Conservation (phyloP, 2,888 invertebrate genomes). For the Megalurothrips usitatus region DNA sequence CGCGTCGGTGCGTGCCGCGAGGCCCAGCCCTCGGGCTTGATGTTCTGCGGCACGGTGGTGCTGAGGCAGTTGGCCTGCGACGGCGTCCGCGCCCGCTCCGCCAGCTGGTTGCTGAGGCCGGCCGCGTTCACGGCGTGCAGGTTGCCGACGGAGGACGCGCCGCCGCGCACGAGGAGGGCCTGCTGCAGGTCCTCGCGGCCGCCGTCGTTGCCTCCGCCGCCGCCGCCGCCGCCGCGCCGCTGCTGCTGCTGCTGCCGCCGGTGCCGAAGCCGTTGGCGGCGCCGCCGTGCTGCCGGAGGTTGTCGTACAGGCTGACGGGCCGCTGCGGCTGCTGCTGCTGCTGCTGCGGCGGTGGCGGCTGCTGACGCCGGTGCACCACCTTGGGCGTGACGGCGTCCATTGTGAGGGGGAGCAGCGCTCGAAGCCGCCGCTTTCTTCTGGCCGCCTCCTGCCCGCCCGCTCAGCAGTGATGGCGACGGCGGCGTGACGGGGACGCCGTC, state of each 20-base stretch:
- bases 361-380: constrained; percentile 1
- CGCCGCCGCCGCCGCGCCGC: background rate
- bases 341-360: background rate
- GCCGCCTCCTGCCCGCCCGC: too few relatives aligned
- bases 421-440: background rate
- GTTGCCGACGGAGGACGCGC: constrained; percentile 36
- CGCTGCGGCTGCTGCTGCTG: constrained; percentile 28
- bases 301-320: constrained; percentile 40
- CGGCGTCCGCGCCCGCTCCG: constrained; percentile 45
- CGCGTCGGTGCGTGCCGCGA: constrained; percentile 64
- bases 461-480: too few relatives aligned
- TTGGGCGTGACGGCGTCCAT: background rate
- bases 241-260: background rate
- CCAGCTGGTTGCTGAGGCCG: constrained; percentile 32
- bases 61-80: constrained; percentile 53
- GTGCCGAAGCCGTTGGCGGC: constrained; percentile 32
- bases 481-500: background rate
- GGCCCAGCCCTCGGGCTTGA: constrained; percentile 58
- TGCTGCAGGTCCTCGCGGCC: background rate
- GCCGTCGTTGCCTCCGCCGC: background rate
- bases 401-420: background rate
- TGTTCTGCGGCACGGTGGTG: constrained; percentile 66
- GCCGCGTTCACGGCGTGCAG: constrained; percentile 29
- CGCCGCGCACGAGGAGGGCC: constrained; percentile 28
- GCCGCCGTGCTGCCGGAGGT: constrained; percentile 35